Base-by-base conservation (phyloP, 2,888 invertebrate genomes). In the Lymantria monacha region DNA sequence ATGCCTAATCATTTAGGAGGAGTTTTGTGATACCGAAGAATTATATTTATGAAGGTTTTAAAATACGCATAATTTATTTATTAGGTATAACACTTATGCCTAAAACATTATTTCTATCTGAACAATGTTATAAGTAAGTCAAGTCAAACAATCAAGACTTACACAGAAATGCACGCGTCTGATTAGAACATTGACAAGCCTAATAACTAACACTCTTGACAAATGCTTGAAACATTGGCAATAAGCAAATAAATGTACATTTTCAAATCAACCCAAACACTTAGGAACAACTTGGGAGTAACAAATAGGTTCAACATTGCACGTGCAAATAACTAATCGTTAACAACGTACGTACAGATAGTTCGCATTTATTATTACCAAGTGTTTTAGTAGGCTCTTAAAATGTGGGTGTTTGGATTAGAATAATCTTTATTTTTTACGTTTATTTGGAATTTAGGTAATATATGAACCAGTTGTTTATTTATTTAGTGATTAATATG, bases 321-420 rank as follows among this genome's bases (percentile, higher is more conserved):
- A 85, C 87, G 86, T 85, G 86, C 83, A 66, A 63, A 51, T 74
- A 83, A 87, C 84, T 84, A 84, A 87, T 87, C 71, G 76, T 62
- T 48, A 70, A 84, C 86, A 80, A 70, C 74, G 76, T 76, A 74
- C 66, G 59, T 62, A 60, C 58, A 63, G 74, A 85, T 78, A 72
- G 80, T 69, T 33, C 55, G 61, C 81, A 84, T 84, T 83, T 74
- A 70, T 83, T 78, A 81, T 73, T 70, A 72, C 63, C 64, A 61
- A 69, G 71, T 75, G 75, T 77, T 77, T 73, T 70, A 71, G 66
- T 71, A 67, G 47, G 64, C 65, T 71, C 73, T 74, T 71, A 67
- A 53, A 49, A 61, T 59, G 79, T 80, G 74, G 81, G 80, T 71
- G 80, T 63, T 38, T 3, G 52, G 58, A 65, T 62, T 57, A 49